phyloP scores from a whole-genome alignment of 1,140 invertebrate genomes.

The Brachionus calyciflorus region DNA sequence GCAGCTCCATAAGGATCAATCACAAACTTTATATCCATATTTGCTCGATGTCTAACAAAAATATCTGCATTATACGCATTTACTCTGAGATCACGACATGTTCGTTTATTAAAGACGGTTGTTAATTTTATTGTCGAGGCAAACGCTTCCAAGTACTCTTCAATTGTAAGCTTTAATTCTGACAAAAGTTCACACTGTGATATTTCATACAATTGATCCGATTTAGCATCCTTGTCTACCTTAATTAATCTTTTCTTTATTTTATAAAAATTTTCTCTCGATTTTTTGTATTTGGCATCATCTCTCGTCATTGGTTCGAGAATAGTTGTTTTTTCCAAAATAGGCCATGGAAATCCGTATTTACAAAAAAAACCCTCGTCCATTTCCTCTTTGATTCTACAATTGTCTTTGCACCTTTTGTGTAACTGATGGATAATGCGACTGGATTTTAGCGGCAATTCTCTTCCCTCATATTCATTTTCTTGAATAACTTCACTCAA shows the following conservation, averaged over 20 bases:
- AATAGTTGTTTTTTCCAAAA: not conserved
- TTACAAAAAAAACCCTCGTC: not conserved
- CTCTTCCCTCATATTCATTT: no score
- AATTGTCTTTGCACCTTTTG: not conserved
- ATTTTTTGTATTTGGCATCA: not conserved
- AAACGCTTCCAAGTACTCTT: not conserved
- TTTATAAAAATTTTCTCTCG: not conserved
- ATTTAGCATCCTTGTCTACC: not conserved
- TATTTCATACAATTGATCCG: not conserved
- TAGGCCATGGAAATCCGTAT: constrained; percentile 3
- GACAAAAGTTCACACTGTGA: not conserved
- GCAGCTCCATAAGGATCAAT: not conserved
- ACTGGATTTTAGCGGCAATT: no score
- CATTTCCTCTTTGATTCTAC: not conserved
- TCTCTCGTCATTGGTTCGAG: not conserved
- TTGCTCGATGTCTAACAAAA: not conserved
- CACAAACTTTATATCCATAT: constrained; percentile 14
- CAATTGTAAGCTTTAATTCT: not conserved
- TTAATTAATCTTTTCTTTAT: not conserved
- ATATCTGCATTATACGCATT: not conserved
- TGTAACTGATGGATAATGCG: not conserved
- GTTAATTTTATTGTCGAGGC: not conserved
- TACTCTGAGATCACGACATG: not conserved
- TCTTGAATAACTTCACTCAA: no score
- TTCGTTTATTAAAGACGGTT: not conserved